Evolutionary conservation across 2,113 vertebrate species (phyloP), one percentile per base, ranked within the genome.

Genomic region (Ramphastos sulfuratus): DNA sequence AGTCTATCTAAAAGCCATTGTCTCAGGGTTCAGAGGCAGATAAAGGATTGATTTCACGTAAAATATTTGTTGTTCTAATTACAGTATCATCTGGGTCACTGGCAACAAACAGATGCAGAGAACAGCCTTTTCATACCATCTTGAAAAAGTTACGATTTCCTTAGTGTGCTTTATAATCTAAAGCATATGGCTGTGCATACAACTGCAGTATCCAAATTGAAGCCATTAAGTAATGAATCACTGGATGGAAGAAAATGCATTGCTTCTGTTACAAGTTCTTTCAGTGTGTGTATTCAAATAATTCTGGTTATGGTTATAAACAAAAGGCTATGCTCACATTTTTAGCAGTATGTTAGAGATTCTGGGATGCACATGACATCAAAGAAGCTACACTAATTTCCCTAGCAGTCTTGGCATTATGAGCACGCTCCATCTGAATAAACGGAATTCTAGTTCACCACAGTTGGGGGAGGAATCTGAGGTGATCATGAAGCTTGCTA

Each of bases 311-410:
- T 95, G 91, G 82, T 89, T 94, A 96, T 97, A 97, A 98, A 97
- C 96, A 97, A 87, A 86, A 97, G 95, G 95, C 97, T 95, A 21
- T 69, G 96, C 96, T 97, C 89, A 89, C 87, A 92, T 90, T 93
- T 96, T 92, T 63, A 97, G 92, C 85, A 76, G 91, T 78, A 66
- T 97, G 89, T 97, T 97, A 95, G 94, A 89, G 94, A 97, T 97
- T 98, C 98, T 99, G 98, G 97, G 97, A 97, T 97, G 97, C 98
- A 98, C 97, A 98, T 98, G 98, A 98, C 98, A 98, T 99, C 98
- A 99, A 99, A 99, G 98, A 92, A 78, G 90, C 95, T 96, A 91
- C 97, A 93, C 96, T 98, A 97, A 98, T 98, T 98, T 98, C 96
- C 96, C 97, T 97, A 96, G 96, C 98, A 97, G 97, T 96, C 97